Base-by-base conservation (phyloP, 1,140 invertebrate genomes). In the Wasmannia auropunctata region DNA sequence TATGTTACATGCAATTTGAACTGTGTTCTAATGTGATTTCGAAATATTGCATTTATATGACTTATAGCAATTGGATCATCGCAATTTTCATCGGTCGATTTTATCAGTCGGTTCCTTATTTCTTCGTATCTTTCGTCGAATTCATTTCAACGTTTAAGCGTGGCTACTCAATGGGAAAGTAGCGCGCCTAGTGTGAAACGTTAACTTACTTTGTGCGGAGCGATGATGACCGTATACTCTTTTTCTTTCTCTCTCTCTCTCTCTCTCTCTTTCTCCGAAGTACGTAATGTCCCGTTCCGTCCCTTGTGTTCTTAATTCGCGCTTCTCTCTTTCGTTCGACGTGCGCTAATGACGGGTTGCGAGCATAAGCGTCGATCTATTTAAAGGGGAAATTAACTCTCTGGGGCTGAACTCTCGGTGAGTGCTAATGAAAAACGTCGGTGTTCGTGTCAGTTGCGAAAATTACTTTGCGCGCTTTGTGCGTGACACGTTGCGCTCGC, bases 321-420 rank as follows among this genome's bases (percentile, higher is more conserved):
- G 22, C 65, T 60, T 87, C 69, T 74, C 58, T 89, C 87, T 89
- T 89, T 69, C 63, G 85, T 88, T 89, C 85, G 85, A 54, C 67
- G 51, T 19, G 46, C 87, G 76, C 79, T 90, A 90, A 90, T 90
- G 85, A 89, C 60, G 72, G 85, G 72, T 87, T 90, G 67, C 79
- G 85, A 49, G 65, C 72, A 62, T 85, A 87, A 65, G 37, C 87
- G 46, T 51, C 87, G 87, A 90, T 90, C 88, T 89, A 90, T 90
- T 90, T 89, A 90, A 79, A 89, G 85, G 88, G 69, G 65, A 85
- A 69, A 89, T 89, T 86, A 89, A 86, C 87, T 89, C 87, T n/a
- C n/a, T n/a, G n/a, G 49, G 34, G 63, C 88, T 77, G 87, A 83
- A 85, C 88, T 83, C 85, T 70, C 63, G 65, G 7, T n/a, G 8